Evolutionary conservation across 2,888 invertebrate species (phyloP).

Genomic region (Leucophenga maculata): DNA sequence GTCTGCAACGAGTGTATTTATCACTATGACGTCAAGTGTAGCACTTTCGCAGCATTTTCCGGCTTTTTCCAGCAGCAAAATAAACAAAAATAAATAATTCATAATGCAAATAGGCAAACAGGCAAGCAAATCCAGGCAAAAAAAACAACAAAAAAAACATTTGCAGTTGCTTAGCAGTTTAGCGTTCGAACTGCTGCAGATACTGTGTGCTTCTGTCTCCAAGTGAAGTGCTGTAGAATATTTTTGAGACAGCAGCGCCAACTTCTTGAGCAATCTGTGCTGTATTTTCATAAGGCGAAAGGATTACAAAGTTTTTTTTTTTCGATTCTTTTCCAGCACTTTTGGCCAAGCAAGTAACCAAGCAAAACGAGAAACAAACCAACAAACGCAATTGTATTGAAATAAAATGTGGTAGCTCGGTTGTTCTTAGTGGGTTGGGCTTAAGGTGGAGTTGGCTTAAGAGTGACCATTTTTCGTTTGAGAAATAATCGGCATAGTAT

Average conservation of each 20-base stretch:
- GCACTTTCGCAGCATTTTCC: slow-evolving; percentile 46
- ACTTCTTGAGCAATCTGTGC: slow-evolving; percentile 37
- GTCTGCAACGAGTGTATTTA: slow-evolving; percentile 40
- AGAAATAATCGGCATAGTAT: too few relatives aligned
- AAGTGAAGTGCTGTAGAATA: not conserved
- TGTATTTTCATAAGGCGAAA: slow-evolving; percentile 40
- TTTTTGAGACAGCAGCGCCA: not conserved
- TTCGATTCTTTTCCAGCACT: too few relatives aligned
- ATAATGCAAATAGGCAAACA: slow-evolving; percentile 59
- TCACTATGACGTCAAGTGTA: slow-evolving; percentile 50
- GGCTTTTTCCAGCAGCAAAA: slow-evolving; percentile 39
- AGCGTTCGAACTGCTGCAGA: too few relatives aligned
- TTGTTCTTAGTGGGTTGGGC: too few relatives aligned
- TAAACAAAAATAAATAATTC: slow-evolving; percentile 62
- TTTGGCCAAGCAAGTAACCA: not conserved
- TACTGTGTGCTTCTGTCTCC: too few relatives aligned
- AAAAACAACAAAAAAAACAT: too few relatives aligned
- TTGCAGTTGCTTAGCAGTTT: too few relatives aligned
- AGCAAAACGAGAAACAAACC: slow-evolving; percentile 3
- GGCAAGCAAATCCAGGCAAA: too few relatives aligned
- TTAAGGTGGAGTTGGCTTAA: too few relatives aligned
- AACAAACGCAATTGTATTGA: slow-evolving; percentile 2
- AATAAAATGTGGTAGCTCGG: not conserved
- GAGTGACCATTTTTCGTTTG: too few relatives aligned
- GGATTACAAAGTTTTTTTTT: slow-evolving; percentile 42